phyloP scores from a whole-genome alignment of 1,140 invertebrate species.

The Drosophila quadrilineata region DNA sequence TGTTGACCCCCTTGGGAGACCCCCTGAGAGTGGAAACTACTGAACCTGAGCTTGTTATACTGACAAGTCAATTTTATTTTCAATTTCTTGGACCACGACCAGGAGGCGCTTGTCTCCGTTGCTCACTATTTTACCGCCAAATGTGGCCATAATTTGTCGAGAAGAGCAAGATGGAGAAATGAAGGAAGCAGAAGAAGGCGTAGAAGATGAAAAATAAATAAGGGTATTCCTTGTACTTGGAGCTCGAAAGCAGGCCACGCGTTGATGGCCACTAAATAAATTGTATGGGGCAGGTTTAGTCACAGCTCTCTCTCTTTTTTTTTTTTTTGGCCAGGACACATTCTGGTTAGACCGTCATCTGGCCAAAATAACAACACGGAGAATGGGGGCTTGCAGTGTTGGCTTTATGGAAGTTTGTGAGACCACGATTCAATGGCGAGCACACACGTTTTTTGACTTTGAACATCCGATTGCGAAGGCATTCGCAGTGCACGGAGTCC shows the following conservation, averaged over 20 bases:
- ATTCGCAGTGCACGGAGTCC: conserved; percentile 46
- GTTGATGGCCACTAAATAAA: conserved; percentile 73
- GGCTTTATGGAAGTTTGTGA: too few species aligned
- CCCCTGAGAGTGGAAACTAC: conserved; percentile 34
- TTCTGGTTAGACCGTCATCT: too few species aligned
- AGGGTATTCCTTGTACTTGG: too few species aligned
- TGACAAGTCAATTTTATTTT: conserved; percentile 72
- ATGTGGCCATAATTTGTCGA: conserved; percentile 73
- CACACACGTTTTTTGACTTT: conserved; percentile 78
- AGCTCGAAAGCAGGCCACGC: conserved; percentile 23
- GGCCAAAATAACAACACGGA: conserved; percentile 24
- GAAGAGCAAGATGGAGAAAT: conserved; percentile 33
- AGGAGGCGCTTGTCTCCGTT: conserved; percentile 13
- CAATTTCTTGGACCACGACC: conserved; percentile 57
- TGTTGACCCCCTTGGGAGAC: conserved; percentile 1
- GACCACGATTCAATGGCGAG: conserved; percentile 58
- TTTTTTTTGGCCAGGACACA: too few species aligned
- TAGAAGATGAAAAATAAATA: background rate
- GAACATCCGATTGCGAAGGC: conserved; percentile 74
- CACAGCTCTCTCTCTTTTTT: background rate
- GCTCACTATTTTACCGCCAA: conserved; percentile 8
- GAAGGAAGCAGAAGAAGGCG: background rate
- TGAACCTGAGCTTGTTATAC: conserved; percentile 62
- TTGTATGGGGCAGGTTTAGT: conserved; percentile 43
- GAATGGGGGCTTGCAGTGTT: conserved; percentile 6